These are phyloP conservation scores for Drosophila biarmipes DNA, from an alignment of 1,140 invertebrate species.

Conservation along the genomic window DNA sequence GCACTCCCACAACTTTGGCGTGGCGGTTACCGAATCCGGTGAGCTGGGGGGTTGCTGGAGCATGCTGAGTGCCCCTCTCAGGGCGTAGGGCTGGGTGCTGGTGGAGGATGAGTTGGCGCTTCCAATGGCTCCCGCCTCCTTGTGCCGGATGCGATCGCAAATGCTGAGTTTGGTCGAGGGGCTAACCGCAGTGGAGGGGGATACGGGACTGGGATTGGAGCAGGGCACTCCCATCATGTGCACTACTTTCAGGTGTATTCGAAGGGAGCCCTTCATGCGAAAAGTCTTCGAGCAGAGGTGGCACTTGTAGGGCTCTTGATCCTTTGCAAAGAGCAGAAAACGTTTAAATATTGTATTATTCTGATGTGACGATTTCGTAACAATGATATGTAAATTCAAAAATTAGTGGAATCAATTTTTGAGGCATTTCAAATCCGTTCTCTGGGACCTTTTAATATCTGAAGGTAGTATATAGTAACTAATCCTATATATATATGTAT, in stretches of 20 bases:
- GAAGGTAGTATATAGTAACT: no score
- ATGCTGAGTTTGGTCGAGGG: conserved; percentile 71
- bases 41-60: conserved; percentile 53
- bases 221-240: conserved; percentile 86
- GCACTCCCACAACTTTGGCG: conserved; percentile 90
- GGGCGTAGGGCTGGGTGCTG: conserved; percentile 56
- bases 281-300: conserved; percentile 92
- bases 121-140: conserved; percentile 46
- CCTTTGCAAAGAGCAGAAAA: neutral
- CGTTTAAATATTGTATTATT: neutral
- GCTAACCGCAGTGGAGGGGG: conserved; percentile 7
- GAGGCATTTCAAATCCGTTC: no score
- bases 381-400: no score
- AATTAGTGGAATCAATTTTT: no score
- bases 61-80: conserved; percentile 70
- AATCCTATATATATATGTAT: no score
- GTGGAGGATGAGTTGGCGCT: neutral
- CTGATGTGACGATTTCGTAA: no score
- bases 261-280: conserved; percentile 91
- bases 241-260: conserved; percentile 92
- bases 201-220: conserved; percentile 22
- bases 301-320: conserved; percentile 88
- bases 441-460: no score
- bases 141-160: conserved; percentile 81
- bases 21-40: conserved; percentile 17